Evolutionary conservation across 2,113 vertebrate genomes (phyloP).

Genomic region (Sceloporus tristichus): DNA sequence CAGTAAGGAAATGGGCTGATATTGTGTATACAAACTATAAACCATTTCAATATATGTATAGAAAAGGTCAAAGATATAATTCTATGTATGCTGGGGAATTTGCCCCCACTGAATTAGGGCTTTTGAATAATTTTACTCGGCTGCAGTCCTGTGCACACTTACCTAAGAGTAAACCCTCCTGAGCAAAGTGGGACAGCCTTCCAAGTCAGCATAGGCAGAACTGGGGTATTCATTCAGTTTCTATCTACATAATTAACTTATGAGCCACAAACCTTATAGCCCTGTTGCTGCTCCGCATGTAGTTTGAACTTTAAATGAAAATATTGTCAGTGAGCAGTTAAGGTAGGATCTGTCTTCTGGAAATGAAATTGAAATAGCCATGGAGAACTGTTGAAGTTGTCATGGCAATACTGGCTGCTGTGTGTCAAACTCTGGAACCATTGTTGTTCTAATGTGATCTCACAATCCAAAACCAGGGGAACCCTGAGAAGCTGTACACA

Average conservation of each 20-base stretch:
- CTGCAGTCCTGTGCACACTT: not conserved
- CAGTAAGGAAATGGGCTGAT: not conserved
- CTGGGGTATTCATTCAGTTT: not conserved
- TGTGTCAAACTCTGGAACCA: constrained; percentile 6
- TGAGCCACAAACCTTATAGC: not conserved
- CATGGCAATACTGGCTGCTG: constrained; percentile 43
- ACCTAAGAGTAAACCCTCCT: not conserved
- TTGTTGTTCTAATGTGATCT: not conserved
- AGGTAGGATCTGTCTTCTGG: constrained; percentile 18
- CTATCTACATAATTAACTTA: not conserved
- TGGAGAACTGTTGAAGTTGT: constrained; percentile 50
- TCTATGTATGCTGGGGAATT: not conserved
- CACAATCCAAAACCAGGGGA: not conserved
- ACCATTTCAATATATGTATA: not conserved
- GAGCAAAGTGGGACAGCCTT: not conserved
- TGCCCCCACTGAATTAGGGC: not conserved
- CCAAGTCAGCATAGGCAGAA: not conserved
- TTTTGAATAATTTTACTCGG: not conserved
- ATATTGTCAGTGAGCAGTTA: not conserved
- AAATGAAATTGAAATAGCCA: constrained; percentile 31
- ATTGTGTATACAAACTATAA: not conserved
- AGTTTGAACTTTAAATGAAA: not conserved
- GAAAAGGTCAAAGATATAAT: not conserved
- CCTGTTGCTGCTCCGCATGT: not conserved
- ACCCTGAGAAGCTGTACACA: not conserved